Percentiles rank a stretch among this genome's conserved stretches.
Conservation (phyloP, 2,797 vertebrate species). For the Glossophaga mutica region DNA sequence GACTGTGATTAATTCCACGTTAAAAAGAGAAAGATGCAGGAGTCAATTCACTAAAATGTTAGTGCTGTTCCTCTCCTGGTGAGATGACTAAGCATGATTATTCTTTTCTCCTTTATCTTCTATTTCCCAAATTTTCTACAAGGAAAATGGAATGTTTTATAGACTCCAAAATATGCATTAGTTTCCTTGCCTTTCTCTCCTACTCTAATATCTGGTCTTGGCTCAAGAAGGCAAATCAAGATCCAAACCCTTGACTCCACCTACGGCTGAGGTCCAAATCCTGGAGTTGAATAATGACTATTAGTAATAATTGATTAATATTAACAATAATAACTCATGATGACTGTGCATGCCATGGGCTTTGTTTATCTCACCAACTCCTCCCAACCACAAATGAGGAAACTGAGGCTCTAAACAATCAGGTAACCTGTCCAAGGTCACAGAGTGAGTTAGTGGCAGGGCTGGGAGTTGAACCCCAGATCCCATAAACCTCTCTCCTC, state of each 20-base stretch:
- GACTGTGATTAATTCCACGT: not conserved
- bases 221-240: not conserved
- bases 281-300: not conserved
- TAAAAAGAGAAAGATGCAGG: not conserved
- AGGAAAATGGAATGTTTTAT: not conserved
- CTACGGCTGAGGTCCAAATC: not conserved
- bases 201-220: not conserved
- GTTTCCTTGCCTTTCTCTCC: not conserved
- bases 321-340: not conserved
- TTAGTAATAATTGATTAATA: not conserved
- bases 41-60: not conserved
- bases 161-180: not conserved
- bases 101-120: not conserved
- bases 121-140: not conserved
- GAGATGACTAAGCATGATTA: not conserved
- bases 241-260: not conserved
- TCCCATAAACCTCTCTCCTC: not conserved
- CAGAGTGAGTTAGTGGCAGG: not conserved
- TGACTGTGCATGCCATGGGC: fast-evolving
- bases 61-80: not conserved
- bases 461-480: not conserved
- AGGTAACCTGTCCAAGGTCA: not conserved
- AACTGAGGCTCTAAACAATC: not conserved
- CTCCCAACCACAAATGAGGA: not conserved
- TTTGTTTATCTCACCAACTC: not conserved